A percentile compares a stretch with the other conserved stretches of the same genome.
Conservation (phyloP, 2,113 vertebrate genomes). For the Oncorhynchus clarkii region DNA sequence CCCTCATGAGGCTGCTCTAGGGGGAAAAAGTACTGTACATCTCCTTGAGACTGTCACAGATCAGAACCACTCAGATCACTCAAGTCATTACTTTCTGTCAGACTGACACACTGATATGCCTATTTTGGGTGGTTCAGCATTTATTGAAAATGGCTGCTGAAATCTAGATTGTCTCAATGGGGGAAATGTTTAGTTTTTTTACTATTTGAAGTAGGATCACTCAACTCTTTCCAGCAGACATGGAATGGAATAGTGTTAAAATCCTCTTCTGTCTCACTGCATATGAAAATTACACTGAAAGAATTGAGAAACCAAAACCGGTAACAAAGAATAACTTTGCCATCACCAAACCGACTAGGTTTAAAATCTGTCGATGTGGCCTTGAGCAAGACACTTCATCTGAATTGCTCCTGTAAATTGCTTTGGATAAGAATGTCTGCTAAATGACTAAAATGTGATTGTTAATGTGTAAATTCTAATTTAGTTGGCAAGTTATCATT, state of each 20-base stretch:
- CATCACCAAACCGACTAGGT: too few species aligned
- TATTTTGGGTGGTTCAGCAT: slow-evolving; percentile 37
- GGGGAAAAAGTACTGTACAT: not conserved
- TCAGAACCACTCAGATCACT: slow-evolving; percentile 11
- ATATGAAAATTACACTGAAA: too few species aligned
- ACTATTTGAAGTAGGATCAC: slow-evolving; percentile 51
- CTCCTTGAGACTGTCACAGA: not conserved
- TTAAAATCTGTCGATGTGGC: too few species aligned
- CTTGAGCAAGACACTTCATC: too few species aligned
- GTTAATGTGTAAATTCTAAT: too few species aligned
- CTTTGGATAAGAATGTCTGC: too few species aligned
- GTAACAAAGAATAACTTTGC: too few species aligned
- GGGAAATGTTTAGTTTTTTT: slow-evolving; percentile 32
- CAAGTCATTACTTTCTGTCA: slow-evolving; percentile 45
- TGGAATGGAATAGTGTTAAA: not conserved
- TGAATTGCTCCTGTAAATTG: too few species aligned
- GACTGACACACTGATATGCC: slow-evolving; percentile 40
- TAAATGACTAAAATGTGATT: too few species aligned
- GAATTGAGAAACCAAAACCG: too few species aligned
- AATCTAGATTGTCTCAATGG: slow-evolving; percentile 31
- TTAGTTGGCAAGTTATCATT: too few species aligned
- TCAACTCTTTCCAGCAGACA: slow-evolving; percentile 26
- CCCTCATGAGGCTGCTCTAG: not conserved
- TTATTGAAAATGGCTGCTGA: slow-evolving; percentile 69
- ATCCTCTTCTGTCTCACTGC: not conserved